Base-by-base conservation (phyloP, 2,888 invertebrate genomes). In the Cetonia aurata region DNA sequence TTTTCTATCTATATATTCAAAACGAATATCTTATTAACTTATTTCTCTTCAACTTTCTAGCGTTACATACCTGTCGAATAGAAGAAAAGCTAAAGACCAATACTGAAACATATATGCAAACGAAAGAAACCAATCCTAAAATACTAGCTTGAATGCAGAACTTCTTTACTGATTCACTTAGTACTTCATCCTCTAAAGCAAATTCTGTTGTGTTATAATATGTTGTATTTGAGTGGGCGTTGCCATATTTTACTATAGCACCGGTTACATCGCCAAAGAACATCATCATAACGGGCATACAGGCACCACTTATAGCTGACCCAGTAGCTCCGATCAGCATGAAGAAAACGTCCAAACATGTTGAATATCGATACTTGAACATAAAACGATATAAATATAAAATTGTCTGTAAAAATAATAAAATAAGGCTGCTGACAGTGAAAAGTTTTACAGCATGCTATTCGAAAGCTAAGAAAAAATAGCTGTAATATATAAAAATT, bases 81-180 rank as follows among this genome's bases (percentile, higher is more conserved):
- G 92, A 90, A 0, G 91, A 88, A 69, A 89, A 89, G 79, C 91
- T 92, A 83, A 93, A 91, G 12, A 89, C 77, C 0, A 90, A 87
- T 1, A 91, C 87, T 0, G 91, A 89, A 3, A 88, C 74, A 78
- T 92, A 93, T 52, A 90, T 89, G 70, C 89, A 82, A 0, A 88
- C 50, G 3, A 92, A 83, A 76, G 91, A 86, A 0, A 87, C 78
- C 0, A 84, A 79, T 50, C 92, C 92, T 33, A 91, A 84, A 9
- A 88, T 79, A 0, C 85, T 82, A 78, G 91, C 91, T 71, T 88
- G 86, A 15, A 91, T 82, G 0, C 90, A 88, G 77, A 91, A 92
- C 3, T 79, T 76, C 44, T 81, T 77, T 0, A 91, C 83, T 0
- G 87, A 86, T 0, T 82, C 79, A 56, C 88, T 76, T 33, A 92